Evolutionary conservation across 2,113 vertebrate genomes (phyloP).

Genomic region (Malurus alboscapulatus): DNA sequence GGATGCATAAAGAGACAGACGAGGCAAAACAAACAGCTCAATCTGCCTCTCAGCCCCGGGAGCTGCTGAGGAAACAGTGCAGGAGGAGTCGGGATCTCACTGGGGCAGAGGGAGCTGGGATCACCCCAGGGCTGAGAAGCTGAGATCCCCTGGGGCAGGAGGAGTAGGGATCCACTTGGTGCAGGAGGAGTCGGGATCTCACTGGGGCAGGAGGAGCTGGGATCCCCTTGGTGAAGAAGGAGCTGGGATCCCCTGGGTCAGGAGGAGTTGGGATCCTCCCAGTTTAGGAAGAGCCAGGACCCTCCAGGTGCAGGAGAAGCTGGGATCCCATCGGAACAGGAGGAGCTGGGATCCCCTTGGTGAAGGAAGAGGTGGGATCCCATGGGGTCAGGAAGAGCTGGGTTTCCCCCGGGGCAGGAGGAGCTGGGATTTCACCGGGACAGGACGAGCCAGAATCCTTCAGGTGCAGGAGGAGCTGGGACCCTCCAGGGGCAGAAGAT

Average conservation of each 20-base stretch:
- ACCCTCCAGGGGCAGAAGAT: neutral
- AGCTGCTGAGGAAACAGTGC: neutral
- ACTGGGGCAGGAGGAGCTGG: neutral
- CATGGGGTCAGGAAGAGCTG: rapidly evolving
- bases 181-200: neutral
- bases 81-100: neutral
- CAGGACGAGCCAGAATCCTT: rapidly evolving
- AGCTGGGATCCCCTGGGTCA: neutral
- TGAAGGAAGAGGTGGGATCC: neutral
- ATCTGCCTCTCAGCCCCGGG: neutral
- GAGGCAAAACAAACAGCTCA: constrained; percentile 65
- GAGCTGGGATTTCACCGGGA: neutral
- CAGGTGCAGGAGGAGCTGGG: rapidly evolving
- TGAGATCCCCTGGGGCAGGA: rapidly evolving
- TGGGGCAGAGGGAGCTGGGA: no score
- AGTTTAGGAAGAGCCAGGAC: neutral
- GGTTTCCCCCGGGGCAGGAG: rapidly evolving
- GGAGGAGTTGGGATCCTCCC: no score
- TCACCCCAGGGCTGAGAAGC: rapidly evolving
- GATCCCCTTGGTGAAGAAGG: neutral
- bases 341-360: neutral
- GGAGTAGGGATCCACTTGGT: rapidly evolving
- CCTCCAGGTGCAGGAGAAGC: neutral
- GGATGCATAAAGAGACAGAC: constrained; percentile 61
- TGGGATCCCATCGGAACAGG: rapidly evolving